Evolutionary conservation across 2,888 invertebrate species (phyloP).

Genomic region (Salticus scenicus): DNA sequence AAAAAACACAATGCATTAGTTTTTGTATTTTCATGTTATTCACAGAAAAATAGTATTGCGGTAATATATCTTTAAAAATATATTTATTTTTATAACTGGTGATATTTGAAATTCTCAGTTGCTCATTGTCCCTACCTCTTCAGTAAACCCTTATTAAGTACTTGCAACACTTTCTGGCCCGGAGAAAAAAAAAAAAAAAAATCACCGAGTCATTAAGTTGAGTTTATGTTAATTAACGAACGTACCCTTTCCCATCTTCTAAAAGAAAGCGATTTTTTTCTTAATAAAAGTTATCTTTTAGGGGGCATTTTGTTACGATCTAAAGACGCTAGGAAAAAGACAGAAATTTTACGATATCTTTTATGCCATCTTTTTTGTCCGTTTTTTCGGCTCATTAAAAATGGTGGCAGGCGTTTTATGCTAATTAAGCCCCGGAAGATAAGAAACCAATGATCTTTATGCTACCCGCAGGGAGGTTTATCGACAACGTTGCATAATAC

Average conservation of each 20-base stretch:
- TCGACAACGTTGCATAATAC: conserved; percentile 49
- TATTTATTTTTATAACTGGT: conserved; percentile 56
- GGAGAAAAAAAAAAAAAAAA: no score
- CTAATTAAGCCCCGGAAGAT: conserved; percentile 66
- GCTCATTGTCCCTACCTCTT: conserved; percentile 9
- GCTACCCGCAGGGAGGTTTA: conserved; percentile 56
- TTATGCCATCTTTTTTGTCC: conserved; percentile 68
- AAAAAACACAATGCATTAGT: no score
- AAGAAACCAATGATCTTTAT: conserved; percentile 69
- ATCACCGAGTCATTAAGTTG: conserved; percentile 66
- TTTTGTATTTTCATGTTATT: no score
- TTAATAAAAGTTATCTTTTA: conserved; percentile 64
- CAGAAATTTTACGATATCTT: conserved; percentile 69
- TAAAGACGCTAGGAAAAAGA: conserved; percentile 67
- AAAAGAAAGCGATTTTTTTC: conserved; percentile 53
- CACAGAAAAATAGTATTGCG: no score
- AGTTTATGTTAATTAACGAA: conserved; percentile 70
- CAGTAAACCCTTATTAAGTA: conserved; percentile 36
- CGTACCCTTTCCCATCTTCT: conserved; percentile 46
- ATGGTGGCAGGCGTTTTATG: conserved; percentile 69
- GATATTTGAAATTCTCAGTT: conserved; percentile 62
- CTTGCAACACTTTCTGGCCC: conserved; percentile 61
- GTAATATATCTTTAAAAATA: no score
- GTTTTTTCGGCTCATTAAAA: conserved; percentile 70
- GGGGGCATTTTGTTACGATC: conserved; percentile 67